phyloP scores from a whole-genome alignment of 2,888 invertebrate genomes.

The Chalcosyrphus nemorum region DNA sequence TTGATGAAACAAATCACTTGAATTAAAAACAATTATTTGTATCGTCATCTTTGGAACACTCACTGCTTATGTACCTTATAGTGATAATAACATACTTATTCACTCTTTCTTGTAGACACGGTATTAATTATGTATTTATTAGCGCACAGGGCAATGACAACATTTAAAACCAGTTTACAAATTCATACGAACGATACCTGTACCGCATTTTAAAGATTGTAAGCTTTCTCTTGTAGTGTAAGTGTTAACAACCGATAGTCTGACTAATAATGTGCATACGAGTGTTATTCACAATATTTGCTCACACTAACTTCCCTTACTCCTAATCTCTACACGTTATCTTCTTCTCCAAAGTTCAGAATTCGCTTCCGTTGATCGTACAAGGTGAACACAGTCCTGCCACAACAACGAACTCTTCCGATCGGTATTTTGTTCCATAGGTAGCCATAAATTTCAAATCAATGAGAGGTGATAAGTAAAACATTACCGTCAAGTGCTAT shows the following conservation, averaged over 20 bases:
- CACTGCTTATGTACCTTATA: no score
- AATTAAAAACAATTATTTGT: no score
- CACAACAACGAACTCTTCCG: not conserved
- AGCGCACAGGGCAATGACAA: no score
- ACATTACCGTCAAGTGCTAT: not conserved
- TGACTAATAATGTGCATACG: not conserved
- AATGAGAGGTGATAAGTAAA: not conserved
- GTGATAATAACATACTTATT: no score
- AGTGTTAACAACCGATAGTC: not conserved
- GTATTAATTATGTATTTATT: no score
- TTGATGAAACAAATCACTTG: no score
- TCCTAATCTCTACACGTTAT: not conserved
- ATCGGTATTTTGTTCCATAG: not conserved
- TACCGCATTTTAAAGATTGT: not conserved
- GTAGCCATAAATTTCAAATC: not conserved
- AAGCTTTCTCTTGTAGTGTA: not conserved
- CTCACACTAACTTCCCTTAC: not conserved
- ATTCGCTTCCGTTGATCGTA: slow-evolving; percentile 16
- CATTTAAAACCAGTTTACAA: not conserved
- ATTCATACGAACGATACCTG: not conserved
- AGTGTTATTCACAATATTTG: not conserved
- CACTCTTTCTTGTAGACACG: no score
- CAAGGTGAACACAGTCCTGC: not conserved
- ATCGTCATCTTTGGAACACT: no score
- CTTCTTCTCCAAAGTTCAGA: slow-evolving; percentile 6